Evolutionary conservation across 2,797 vertebrate genomes (phyloP).

Genomic region (Leptodactylus fallax): DNA sequence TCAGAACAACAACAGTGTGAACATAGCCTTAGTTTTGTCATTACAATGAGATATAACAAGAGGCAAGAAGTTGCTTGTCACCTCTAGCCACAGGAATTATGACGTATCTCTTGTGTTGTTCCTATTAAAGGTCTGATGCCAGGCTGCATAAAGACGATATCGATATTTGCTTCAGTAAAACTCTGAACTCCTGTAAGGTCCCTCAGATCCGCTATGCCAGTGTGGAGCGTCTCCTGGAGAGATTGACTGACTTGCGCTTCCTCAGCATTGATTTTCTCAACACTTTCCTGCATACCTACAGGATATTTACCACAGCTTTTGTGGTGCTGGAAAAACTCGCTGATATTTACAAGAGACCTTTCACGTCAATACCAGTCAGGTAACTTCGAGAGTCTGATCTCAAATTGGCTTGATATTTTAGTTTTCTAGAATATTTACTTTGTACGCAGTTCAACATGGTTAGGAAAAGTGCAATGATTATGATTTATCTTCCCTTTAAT

Average conservation of each 20-base stretch:
- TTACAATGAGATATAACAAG: too few relatives aligned
- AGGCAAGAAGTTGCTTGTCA: background rate
- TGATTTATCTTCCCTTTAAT: background rate
- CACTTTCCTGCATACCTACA: slow-evolving; percentile 97
- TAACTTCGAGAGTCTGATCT: slow-evolving; percentile 65
- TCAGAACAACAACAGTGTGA: too few relatives aligned
- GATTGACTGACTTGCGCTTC: slow-evolving; percentile 95
- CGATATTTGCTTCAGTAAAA: slow-evolving; percentile 99
- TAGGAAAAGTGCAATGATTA: background rate
- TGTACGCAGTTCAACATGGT: background rate
- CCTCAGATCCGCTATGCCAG: slow-evolving; percentile 97
- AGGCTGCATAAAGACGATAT: slow-evolving; percentile 96
- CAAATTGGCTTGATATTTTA: background rate
- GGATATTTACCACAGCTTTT: slow-evolving; percentile 91
- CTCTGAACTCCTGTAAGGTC: slow-evolving; percentile 98
- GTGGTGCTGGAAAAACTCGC: slow-evolving; percentile 95
- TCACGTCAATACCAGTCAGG: slow-evolving; percentile 96
- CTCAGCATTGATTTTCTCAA: slow-evolving; percentile 99
- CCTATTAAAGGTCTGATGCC: slow-evolving; percentile 86
- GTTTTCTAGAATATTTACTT: background rate
- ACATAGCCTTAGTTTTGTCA: too few relatives aligned
- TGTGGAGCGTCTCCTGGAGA: slow-evolving; percentile 93
- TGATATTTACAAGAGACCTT: slow-evolving; percentile 95
- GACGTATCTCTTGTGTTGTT: slow-evolving; percentile 22
- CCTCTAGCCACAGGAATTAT: background rate